Conservation (phyloP, 2,888 invertebrate genomes). For the Nomada ruficornis region DNA sequence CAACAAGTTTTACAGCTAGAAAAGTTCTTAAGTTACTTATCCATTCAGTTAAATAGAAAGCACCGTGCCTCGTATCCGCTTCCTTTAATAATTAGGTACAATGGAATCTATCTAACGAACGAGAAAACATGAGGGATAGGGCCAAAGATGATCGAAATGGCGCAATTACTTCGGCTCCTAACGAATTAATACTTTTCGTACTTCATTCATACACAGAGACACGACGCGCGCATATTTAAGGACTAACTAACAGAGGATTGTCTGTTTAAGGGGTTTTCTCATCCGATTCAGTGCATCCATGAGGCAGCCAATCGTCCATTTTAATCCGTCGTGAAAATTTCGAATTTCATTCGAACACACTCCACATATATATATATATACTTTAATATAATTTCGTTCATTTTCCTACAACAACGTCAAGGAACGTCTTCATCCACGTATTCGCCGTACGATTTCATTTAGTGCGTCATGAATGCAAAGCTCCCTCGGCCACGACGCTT, state of each 20-base stretch:
- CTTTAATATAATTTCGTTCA: not conserved
- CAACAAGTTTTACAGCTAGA: not conserved
- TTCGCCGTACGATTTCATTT: not conserved
- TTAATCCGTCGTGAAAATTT: not conserved
- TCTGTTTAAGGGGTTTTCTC: slow-evolving; percentile 77
- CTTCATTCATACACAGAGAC: slow-evolving; percentile 67
- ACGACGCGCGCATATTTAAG: slow-evolving; percentile 72
- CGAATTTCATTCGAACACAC: slow-evolving; percentile 10
- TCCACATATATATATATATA: not conserved
- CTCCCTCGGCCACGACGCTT: slow-evolving; percentile 72
- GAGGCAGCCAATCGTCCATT: slow-evolving; percentile 35
- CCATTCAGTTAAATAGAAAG: not conserved
- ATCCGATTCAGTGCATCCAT: slow-evolving; percentile 70
- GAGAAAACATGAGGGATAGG: slow-evolving; percentile 12
- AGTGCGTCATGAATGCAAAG: slow-evolving; percentile 63
- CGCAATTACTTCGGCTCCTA: slow-evolving; percentile 60
- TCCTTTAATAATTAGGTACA: not conserved
- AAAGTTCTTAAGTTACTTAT: not conserved
- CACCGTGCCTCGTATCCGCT: slow-evolving; percentile 37
- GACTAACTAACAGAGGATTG: slow-evolving; percentile 79
- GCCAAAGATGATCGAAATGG: slow-evolving; percentile 20
- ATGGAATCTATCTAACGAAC: slow-evolving; percentile 18
- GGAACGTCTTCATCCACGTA: not conserved
- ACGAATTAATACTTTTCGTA: slow-evolving; percentile 81
- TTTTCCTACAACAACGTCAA: not conserved